Conservation (phyloP, 35 echinoderm and acorn worm species). For the Ophioderma brevispina region DNA sequence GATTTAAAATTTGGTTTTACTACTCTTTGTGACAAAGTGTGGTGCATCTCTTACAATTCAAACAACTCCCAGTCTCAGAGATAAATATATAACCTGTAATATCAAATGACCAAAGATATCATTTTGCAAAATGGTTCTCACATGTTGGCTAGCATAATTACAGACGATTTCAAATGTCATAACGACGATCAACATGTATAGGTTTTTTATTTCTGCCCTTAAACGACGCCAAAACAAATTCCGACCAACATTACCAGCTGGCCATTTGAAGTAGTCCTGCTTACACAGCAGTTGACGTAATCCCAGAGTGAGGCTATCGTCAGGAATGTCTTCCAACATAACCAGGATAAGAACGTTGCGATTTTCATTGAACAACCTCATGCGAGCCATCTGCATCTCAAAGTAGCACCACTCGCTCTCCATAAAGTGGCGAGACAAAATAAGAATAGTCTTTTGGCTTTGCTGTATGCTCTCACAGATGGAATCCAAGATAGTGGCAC, state of each 20-base stretch:
- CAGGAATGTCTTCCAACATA: conserved; percentile 5
- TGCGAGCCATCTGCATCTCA: conserved; percentile 28
- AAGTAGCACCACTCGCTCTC: conserved; percentile 31
- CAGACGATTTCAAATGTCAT: neutral
- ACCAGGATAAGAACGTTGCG: conserved; percentile 4
- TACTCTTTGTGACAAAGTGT: no score
- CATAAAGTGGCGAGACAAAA: neutral
- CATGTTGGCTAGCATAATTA: no score
- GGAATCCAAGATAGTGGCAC: neutral
- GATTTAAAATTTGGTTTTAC: no score
- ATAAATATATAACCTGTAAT: no score
- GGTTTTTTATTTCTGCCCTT: neutral
- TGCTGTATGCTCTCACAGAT: neutral
- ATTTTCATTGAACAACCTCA: neutral
- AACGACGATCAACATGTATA: neutral
- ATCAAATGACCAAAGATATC: no score
- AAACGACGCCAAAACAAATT: neutral
- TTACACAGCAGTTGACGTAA: conserved; percentile 12
- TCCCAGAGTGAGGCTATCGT: neutral
- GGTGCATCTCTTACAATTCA: no score
- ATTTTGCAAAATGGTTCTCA: no score
- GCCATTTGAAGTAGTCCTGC: conserved; percentile 15
- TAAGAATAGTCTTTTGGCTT: conserved; percentile 19
- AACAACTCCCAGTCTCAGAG: no score
- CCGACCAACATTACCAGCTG: neutral